A percentile compares a stretch with the other conserved stretches of the same genome.
Evolutionary conservation across 1,140 invertebrate species (phyloP).

Genomic region (Rhagoletis zephyria): DNA sequence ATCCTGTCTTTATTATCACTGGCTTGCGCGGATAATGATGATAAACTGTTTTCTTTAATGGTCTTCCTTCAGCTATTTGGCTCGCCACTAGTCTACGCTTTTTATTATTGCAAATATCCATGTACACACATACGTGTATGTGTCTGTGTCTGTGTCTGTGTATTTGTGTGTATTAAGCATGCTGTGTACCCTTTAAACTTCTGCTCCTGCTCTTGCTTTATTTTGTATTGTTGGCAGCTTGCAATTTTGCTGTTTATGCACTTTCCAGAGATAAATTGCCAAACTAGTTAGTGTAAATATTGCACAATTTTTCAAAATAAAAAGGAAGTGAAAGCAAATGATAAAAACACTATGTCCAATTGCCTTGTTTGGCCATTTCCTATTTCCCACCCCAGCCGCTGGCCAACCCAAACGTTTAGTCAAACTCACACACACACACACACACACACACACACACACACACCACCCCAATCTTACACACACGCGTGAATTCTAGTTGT

Average conservation of each 20-base stretch:
- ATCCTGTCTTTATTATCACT: not conserved
- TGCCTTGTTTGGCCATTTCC: constrained; percentile 49
- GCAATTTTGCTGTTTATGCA: constrained; percentile 32
- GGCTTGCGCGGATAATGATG: constrained; percentile 39
- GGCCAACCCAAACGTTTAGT: constrained; percentile 41
- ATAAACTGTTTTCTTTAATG: constrained; percentile 40
- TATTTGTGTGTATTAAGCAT: not conserved
- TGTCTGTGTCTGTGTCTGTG: not conserved
- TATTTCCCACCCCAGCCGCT: not conserved
- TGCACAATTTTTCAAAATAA: constrained; percentile 44
- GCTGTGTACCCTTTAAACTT: not conserved
- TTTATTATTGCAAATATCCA: constrained; percentile 10
- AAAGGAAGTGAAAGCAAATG: constrained; percentile 32
- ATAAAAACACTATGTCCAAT: constrained; percentile 45
- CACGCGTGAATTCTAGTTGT: not conserved
- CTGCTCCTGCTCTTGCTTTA: not conserved
- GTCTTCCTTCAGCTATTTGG: constrained; percentile 25
- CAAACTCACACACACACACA: not conserved
- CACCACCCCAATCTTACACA: too few species aligned
- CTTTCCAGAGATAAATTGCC: constrained; percentile 30
- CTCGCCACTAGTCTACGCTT: not conserved
- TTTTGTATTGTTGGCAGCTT: constrained; percentile 22
- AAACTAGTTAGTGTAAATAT: constrained; percentile 50
- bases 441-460: not conserved
- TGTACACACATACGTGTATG: not conserved